Evolutionary conservation across 2,888 invertebrate genomes (phyloP), one percentile per base, ranked within the genome.

Genomic region (Eristalis pertinax): DNA sequence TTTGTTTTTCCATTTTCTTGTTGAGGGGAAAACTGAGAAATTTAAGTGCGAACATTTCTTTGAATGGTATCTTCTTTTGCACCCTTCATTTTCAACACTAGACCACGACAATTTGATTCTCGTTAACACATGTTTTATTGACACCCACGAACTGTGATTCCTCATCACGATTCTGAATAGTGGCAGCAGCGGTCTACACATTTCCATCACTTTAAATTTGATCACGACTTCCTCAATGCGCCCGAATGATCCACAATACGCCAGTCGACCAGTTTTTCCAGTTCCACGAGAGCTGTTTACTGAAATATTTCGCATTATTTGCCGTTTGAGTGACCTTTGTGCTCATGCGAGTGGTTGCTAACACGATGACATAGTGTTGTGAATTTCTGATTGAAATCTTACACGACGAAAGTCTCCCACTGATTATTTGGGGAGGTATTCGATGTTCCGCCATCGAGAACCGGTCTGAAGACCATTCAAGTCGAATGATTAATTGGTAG

Each of bases 1-100:
- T 77, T 74, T 74, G 60, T 69, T 68, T 85, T 77, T 67, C 63
- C 70, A 60, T 72, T 74, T 72, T 62, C 60, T 63, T 26, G 50
- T 60, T 19, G 35, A 60, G 80, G 35, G 68, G 81, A 70, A 84
- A 72, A 35, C 41, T 32, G 11, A 15, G 26, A 60, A 73, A 77
- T 63, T 35, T 43, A 43, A 58, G 63, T 56, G 29, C 32, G 58
- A 74, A 64, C 63, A 38, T 65, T 60, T 24, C 35, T 38, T 11
- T 58, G 65, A 75, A 67, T 58, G 50, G 58, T 13, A n/a, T 70
- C 15, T n/a, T 13, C 7, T 50, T 38, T 13, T 38, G n/a, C 35
- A 50, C 56, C 10, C 10, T 19, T 19, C 50, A 26, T 64, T 69
- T 69, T 32, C 68, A 60, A n/a, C 22, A 38, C 13, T n/a, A 15